A percentile compares a stretch with the other conserved stretches of the same genome.
phyloP scores from a whole-genome alignment of 2,888 invertebrate species.

The Lathronympha strigana region DNA sequence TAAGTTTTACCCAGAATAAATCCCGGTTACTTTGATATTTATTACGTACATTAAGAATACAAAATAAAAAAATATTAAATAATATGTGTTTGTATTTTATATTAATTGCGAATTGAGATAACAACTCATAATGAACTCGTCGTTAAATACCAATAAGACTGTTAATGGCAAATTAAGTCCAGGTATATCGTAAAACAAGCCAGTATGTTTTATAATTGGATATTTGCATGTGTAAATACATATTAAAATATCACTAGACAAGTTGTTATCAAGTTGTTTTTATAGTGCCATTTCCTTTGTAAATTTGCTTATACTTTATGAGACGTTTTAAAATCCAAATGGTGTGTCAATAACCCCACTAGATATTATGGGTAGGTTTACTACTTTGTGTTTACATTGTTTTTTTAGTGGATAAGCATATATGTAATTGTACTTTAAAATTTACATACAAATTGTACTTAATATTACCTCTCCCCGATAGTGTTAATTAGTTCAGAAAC shows the following conservation, averaged over 20 bases:
- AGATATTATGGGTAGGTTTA: too few relatives aligned
- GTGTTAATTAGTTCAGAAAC: conserved; percentile 18
- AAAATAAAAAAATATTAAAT: neutral
- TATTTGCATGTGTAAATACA: too few relatives aligned
- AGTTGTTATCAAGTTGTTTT: too few relatives aligned
- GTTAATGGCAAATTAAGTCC: conserved; percentile 12
- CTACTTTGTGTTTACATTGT: too few relatives aligned
- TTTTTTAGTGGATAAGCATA: too few relatives aligned
- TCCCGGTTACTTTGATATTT: neutral
- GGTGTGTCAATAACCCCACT: too few relatives aligned
- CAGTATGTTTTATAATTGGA: too few relatives aligned
- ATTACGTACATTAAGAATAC: conserved; percentile 4
- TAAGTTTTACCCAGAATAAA: neutral
- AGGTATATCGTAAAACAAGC: conserved; percentile 14
- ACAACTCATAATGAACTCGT: conserved; percentile 7
- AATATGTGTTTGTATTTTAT: neutral
- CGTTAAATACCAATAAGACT: neutral
- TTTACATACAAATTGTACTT: neutral
- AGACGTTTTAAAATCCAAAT: too few relatives aligned
- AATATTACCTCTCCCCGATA: conserved; percentile 6
- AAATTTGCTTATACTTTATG: too few relatives aligned
- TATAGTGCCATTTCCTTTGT: too few relatives aligned
- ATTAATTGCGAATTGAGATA: conserved; percentile 18
- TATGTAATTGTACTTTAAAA: neutral
- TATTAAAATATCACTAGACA: too few relatives aligned